A percentile compares a stretch with the other conserved stretches of the same genome.
Evolutionary conservation across 2,797 vertebrate genomes (phyloP).

Genomic region (Peromyscus attwateri): DNA sequence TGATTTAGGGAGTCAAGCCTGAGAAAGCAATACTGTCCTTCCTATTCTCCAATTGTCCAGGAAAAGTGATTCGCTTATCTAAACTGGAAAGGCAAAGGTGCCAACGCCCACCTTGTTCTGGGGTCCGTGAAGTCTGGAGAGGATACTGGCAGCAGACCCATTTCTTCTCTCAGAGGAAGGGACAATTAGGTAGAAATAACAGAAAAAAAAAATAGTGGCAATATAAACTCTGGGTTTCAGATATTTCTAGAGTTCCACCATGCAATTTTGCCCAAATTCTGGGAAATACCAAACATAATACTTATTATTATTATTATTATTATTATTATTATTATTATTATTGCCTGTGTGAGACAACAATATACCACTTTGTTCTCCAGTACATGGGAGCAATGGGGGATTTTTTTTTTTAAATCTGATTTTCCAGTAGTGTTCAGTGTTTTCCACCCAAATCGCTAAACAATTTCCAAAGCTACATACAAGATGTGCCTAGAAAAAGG

Average conservation of each 20-base stretch:
- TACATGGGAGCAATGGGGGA: neutral
- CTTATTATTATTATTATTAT: no score
- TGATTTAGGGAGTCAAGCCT: constrained; percentile 24
- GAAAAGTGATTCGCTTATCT: constrained; percentile 59
- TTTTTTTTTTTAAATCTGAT: constrained; percentile 9
- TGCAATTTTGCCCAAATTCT: neutral
- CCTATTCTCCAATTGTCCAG: constrained; percentile 40
- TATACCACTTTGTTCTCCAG: neutral
- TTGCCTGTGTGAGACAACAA: neutral
- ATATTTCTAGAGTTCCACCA: neutral
- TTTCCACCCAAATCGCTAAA: constrained; percentile 46
- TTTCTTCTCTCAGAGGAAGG: constrained; percentile 12
- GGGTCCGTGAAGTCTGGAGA: neutral
- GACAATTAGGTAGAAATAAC: neutral
- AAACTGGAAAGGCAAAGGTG: neutral
- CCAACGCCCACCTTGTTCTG: neutral
- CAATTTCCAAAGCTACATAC: neutral
- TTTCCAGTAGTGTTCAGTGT: neutral
- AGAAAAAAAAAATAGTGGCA: neutral
- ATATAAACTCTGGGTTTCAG: constrained; percentile 1
- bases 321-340: no score
- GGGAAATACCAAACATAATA: neutral
- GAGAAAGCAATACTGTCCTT: constrained; percentile 4
- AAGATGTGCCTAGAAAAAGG: neutral
- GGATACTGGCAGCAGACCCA: neutral